Evolutionary conservation across 2,797 vertebrate species (phyloP).

Genomic region (Phataginus tetradactyla): DNA sequence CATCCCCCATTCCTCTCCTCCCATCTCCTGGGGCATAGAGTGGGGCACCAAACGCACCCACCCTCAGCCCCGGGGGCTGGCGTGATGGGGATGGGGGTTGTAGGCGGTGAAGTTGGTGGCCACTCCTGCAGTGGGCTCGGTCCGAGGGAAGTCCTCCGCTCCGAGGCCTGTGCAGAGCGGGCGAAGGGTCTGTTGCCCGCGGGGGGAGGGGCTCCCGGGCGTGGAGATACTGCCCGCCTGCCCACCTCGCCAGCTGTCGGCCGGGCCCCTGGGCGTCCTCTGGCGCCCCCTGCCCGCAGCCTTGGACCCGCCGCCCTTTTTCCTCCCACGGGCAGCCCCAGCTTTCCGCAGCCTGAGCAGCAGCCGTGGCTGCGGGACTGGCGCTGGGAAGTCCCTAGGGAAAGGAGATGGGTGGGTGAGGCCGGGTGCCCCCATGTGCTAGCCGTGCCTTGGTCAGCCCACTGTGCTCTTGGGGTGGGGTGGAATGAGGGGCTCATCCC

Average conservation of each 20-base stretch:
- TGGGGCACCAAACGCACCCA: conserved; percentile 53
- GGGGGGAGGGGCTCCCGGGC: conserved; percentile 70
- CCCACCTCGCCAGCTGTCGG: conserved; percentile 72
- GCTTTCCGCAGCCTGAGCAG: conserved; percentile 68
- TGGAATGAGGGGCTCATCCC: not conserved
- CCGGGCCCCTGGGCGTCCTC: conserved; percentile 74
- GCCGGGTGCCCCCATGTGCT: not conserved
- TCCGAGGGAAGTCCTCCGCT: conserved; percentile 64
- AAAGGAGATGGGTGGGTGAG: conserved; percentile 65
- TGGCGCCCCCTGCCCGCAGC: conserved; percentile 80
- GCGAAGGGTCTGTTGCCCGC: conserved; percentile 53
- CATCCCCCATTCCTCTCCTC: conserved; percentile 20
- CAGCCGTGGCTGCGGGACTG: conserved; percentile 55
- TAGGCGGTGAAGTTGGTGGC: conserved; percentile 73
- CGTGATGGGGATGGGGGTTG: not conserved
- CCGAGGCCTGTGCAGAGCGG: conserved; percentile 50
- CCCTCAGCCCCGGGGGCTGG: conserved; percentile 59
- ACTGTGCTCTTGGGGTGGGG: not conserved
- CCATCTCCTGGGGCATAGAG: conserved; percentile 43
- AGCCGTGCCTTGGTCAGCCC: not conserved
- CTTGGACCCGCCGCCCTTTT: conserved; percentile 64
- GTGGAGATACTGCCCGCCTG: conserved; percentile 62
- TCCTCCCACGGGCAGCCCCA: conserved; percentile 33
- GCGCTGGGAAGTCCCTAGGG: conserved; percentile 67
- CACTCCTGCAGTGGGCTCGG: conserved; percentile 56